Conservation (phyloP, 2,888 invertebrate species). For the Pachydiplax longipennis region DNA sequence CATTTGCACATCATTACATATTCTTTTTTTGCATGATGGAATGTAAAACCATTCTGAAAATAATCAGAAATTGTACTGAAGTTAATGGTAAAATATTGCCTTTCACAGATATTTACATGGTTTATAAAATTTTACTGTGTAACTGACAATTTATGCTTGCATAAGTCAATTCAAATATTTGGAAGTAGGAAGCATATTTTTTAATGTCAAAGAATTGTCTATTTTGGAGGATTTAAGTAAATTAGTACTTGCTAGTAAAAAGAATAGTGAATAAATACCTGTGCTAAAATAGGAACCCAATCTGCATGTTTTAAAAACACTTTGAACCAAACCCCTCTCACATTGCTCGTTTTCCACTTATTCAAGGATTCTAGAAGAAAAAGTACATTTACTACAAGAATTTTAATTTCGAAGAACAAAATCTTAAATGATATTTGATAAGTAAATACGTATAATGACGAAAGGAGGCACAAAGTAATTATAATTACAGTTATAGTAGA, state of each 20-base stretch:
- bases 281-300: constrained; percentile 78
- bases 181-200: constrained; percentile 37
- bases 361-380: constrained; percentile 70
- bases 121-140: neutral
- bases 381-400: constrained; percentile 17
- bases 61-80: neutral
- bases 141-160: neutral
- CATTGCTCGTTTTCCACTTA: constrained; percentile 70
- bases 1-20: constrained; percentile 84
- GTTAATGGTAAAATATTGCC: neutral
- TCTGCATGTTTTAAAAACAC: constrained; percentile 73
- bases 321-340: constrained; percentile 82
- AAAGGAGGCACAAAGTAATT: too few species aligned
- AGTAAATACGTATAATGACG: too few species aligned
- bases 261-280: constrained; percentile 61
- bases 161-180: too few species aligned
- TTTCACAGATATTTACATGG: neutral
- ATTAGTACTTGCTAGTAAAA: neutral
- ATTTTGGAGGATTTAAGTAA: neutral
- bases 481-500: neutral
- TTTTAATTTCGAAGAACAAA: constrained; percentile 46
- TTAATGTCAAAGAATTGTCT: constrained; percentile 21
- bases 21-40: constrained; percentile 83
- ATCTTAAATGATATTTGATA: neutral
- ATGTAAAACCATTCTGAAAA: constrained; percentile 78